These are phyloP conservation scores for Periplaneta americana DNA, from an alignment of 1,140 invertebrate genomes.

Conservation along the genomic window DNA sequence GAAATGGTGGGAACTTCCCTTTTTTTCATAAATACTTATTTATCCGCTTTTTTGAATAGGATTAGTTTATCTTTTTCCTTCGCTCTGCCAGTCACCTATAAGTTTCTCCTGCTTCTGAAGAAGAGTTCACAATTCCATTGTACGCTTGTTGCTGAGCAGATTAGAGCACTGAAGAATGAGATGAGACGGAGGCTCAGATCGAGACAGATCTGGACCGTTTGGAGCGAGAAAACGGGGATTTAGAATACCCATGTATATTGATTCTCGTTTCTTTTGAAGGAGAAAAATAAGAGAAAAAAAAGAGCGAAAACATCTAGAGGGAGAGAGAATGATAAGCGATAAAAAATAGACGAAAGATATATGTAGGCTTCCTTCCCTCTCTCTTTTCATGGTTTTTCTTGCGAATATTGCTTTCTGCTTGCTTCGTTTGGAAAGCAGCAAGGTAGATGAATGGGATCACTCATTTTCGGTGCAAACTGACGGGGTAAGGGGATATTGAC, in stretches of 20 bases:
- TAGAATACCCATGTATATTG: neutral
- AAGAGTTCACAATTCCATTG: neutral
- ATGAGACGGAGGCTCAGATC: neutral
- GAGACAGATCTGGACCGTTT: neutral
- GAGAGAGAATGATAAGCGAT: neutral
- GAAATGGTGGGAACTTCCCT: neutral
- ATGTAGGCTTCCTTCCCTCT: neutral
- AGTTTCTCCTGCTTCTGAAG: neutral
- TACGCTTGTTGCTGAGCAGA: neutral
- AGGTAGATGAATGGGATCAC: neutral
- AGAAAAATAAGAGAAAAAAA: neutral
- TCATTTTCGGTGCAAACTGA: neutral
- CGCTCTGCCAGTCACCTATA: neutral
- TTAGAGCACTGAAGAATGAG: neutral
- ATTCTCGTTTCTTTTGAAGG: neutral
- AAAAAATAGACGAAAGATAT: neutral
- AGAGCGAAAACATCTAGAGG: neutral
- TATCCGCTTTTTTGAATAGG: neutral
- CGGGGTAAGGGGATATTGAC: neutral
- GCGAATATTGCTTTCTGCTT: neutral
- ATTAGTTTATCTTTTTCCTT: neutral
- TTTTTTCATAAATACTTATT: neutral
- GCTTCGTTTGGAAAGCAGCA: neutral
- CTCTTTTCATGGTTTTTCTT: neutral
- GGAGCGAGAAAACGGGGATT: neutral